Evolutionary conservation across 2,797 vertebrate genomes (phyloP), one percentile per base, ranked within the genome.

Genomic region (Xyrichtys novacula): DNA sequence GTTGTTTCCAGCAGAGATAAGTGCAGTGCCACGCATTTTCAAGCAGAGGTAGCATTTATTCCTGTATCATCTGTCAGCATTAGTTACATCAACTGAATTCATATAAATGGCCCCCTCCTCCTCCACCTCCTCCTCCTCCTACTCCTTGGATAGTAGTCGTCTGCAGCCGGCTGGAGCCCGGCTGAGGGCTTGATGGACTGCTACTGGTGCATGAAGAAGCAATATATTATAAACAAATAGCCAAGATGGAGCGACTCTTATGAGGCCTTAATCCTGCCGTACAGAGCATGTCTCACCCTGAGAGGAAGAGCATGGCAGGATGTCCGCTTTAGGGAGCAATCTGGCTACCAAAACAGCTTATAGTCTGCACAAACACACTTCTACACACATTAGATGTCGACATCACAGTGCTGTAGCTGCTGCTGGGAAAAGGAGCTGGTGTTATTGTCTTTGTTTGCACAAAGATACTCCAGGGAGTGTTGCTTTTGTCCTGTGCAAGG

Each of bases 171-270:
- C 65, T 42, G 68, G 17, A 43, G 62, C 48, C 54, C 1, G 32
- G 29, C 56, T 78, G 61, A 61, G 67, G 14, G 69, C 70, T 71
- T 75, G 78, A 82, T 58, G 78, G 77, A 71, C 74, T 56, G 50
- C 64, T 71, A 44, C 48, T 47, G 43, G 72, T 50, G 74, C 68
- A 47, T 74, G 22, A 71, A 73, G 66, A 16, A 20, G 70, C 59
- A 43, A 71, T 80, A 65, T 66, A 71, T 84, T 78, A 55, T 61
- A 81, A 85, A 88, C 73, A 87, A 85, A 84, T 62, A 70, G 65
- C 40, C 17, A 42, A 58, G 76, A 79, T 65, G 54, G 73, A 77
- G 31, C 46, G 67, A 81, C 72, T 73, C 38, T 55, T 54, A 71
- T 76, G 60, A 81, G 53, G 57, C 54, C 75, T 78, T 80, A 65